Evolutionary conservation across 2,888 invertebrate genomes (phyloP).

Genomic region (Hetaerina titia): DNA sequence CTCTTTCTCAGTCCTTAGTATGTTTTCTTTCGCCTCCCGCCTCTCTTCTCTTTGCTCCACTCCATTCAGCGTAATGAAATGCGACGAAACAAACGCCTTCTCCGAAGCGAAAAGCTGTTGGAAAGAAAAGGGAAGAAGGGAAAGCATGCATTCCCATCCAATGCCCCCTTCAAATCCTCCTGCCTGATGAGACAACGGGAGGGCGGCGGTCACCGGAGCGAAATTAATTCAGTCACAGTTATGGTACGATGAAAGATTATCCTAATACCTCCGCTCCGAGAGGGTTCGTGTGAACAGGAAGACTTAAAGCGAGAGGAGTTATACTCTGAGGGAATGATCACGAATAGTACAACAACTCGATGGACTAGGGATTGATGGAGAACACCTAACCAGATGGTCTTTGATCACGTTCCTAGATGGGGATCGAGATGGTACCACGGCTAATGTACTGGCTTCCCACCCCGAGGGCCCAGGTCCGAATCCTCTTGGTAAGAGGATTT

Average conservation of each 20-base stretch:
- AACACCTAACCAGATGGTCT: too few relatives aligned
- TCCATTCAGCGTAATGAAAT: conserved; percentile 1
- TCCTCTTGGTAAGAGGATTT: too few relatives aligned
- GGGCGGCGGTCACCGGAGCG: not conserved
- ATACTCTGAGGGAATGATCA: too few relatives aligned
- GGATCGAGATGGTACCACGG: too few relatives aligned
- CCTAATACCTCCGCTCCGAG: not conserved
- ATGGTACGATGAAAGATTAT: not conserved
- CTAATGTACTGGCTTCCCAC: too few relatives aligned
- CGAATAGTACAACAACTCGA: too few relatives aligned
- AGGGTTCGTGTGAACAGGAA: not conserved
- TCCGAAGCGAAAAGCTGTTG: not conserved
- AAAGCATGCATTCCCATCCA: not conserved
- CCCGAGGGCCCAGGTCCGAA: too few relatives aligned
- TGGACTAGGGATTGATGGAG: too few relatives aligned
- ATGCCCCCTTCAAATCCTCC: not conserved
- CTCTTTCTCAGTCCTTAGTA: not conserved
- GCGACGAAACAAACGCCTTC: not conserved
- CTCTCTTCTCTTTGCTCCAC: not conserved
- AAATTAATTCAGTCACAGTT: conserved; percentile 16
- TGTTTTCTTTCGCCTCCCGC: not conserved
- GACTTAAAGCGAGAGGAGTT: not conserved
- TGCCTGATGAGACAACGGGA: not conserved
- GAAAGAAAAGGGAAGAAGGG: not conserved
- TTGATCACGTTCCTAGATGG: too few relatives aligned